Base-by-base conservation (phyloP, 2,888 invertebrate species). In the Tortrix viridana region DNA sequence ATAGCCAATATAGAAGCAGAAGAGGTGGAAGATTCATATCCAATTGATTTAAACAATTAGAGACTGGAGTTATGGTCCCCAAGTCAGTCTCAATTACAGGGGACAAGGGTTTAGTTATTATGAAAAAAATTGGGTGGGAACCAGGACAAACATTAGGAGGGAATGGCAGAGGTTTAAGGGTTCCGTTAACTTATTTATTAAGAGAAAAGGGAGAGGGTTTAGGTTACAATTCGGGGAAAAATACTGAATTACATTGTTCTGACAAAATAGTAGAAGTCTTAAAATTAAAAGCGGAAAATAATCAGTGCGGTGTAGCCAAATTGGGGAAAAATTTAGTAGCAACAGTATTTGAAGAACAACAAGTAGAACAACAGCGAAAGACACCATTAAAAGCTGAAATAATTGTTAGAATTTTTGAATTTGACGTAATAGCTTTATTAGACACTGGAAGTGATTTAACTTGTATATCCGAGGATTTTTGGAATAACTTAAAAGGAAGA, bases 381-480 rank as follows among this genome's bases (percentile, higher is more conserved):
- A 16, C 18, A 1, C 5, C 22, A 14, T 48, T 18, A 12, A 55
- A 32, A 5, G 59, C 67, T 0, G 66, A 69, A 52, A 58, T 68
- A 18, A 2, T 18, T 0, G 12, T 67, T 9, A 20, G 53, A 14
- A 37, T 68, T 9, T 52, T 37, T 0, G 59, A 26, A 0, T 19
- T 7, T 1, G 41, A 59, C 0, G 7, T 67, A 7, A 12, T 47
- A 14, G 43, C 46, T 2, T 49, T 70, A 14, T 1, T 70, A 0
- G 70, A 70, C n/a, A 68, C 67, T 0, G 70, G 66, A 0, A 68
- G 70, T 54, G 65, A 70, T 32, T 55, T 68, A 0, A 70, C 67
- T 5, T 66, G 67, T 47, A 62, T 69, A 0, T 67, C 69, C 0
- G 58, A 60, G 4, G 16, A 26, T 9, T 41, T 63, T 9, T 66